phyloP scores from a whole-genome alignment of 2,113 vertebrate genomes.

The Protomyctophum bolini region DNA sequence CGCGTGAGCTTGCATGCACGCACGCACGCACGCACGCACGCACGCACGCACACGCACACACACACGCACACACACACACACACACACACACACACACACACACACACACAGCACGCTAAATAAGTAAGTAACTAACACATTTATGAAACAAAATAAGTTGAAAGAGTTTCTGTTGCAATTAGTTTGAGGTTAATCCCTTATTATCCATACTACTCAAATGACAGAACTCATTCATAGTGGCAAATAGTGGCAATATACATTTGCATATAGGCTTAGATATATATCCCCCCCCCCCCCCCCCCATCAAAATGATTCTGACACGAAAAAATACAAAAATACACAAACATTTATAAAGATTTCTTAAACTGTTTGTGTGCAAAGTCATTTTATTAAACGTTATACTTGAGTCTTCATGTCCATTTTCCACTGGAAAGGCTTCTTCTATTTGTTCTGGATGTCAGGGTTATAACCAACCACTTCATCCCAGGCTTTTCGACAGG shows the following conservation, averaged over 20 bases:
- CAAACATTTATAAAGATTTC: neutral
- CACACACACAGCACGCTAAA: constrained; percentile 5
- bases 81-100: neutral
- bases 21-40: neutral
- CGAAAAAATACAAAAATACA: neutral
- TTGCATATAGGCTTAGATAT: too few species aligned
- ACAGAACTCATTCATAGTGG: too few species aligned
- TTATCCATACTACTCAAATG: neutral
- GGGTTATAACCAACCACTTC: constrained; percentile 48
- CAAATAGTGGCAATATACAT: too few species aligned
- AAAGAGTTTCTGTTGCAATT: too few species aligned
- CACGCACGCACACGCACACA: neutral
- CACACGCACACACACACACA: constrained; percentile 17
- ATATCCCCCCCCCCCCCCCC: too few species aligned
- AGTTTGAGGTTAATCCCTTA: too few species aligned
- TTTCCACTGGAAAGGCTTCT: neutral
- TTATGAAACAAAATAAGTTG: too few species aligned
- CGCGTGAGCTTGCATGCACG: too few species aligned
- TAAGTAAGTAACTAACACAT: neutral
- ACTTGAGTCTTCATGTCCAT: constrained; percentile 21
- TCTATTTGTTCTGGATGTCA: constrained; percentile 16
- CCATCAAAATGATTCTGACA: neutral
- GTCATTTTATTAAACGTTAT: constrained; percentile 12
- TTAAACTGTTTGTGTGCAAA: neutral
- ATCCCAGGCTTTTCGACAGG: constrained; percentile 85